These are phyloP conservation scores for Edolisoma coerulescens DNA, from an alignment of 2,113 vertebrate species.

Conservation along the genomic window DNA sequence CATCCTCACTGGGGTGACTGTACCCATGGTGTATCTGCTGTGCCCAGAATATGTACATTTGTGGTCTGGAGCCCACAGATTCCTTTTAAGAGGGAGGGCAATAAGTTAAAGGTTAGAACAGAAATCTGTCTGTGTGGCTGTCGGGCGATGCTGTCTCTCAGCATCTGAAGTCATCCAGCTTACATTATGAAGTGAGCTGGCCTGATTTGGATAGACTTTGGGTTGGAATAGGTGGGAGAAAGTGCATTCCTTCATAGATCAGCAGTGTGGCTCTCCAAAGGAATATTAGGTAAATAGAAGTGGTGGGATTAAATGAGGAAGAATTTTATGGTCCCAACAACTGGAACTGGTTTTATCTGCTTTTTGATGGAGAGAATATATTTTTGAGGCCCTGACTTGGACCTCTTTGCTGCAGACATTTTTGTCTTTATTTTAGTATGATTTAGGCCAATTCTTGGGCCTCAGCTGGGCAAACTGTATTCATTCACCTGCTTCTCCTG, in stretches of 20 bases:
- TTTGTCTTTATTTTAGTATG: not conserved
- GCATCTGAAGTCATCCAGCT: not conserved
- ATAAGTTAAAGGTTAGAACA: not conserved
- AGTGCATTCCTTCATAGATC: not conserved
- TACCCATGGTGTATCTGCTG: not conserved
- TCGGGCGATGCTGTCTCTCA: rapidly evolving
- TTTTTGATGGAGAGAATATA: not conserved
- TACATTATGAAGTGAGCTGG: not conserved
- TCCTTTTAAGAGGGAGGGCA: not conserved
- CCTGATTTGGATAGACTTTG: not conserved
- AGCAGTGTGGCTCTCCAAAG: not conserved
- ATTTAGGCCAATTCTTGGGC: not conserved
- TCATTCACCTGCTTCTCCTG: not conserved
- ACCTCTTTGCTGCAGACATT: not conserved
- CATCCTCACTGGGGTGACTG: not conserved
- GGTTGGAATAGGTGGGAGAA: not conserved
- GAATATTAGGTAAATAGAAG: not conserved
- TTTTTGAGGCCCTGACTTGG: not conserved
- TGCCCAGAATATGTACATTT: not conserved
- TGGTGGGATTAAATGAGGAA: not conserved
- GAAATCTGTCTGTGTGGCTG: not conserved
- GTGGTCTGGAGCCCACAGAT: not conserved
- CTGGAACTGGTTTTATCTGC: not conserved
- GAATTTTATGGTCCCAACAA: not conserved
- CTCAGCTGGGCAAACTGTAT: not conserved